Percentiles rank a stretch among this genome's conserved stretches.
Conservation (phyloP, 35 echinoderm and acorn worm species). For the Anneissia japonica region DNA sequence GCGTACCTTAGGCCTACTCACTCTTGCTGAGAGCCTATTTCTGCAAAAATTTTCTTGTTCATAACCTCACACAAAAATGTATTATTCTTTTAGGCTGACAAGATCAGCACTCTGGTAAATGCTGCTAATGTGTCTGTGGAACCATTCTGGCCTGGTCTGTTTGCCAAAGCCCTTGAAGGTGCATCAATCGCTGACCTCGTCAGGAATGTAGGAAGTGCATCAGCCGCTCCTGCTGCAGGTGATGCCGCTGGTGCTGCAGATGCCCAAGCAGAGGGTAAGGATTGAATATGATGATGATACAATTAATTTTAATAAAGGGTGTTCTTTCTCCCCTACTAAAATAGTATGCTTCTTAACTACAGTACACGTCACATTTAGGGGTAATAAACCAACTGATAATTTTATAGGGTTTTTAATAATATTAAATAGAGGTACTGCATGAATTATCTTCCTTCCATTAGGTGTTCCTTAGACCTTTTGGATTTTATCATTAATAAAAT, state of each 20-base stretch:
- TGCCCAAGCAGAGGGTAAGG: constrained; percentile 47
- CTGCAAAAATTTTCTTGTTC: no score
- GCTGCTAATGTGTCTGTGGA: constrained; percentile 77
- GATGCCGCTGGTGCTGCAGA: constrained; percentile 35
- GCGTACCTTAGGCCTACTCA: no score
- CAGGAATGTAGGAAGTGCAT: constrained; percentile 58
- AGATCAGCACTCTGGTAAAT: constrained; percentile 73
- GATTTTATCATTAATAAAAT: no score
- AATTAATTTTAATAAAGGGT: neutral
- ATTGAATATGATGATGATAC: neutral
- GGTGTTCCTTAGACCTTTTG: no score
- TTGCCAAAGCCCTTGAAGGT: constrained; percentile 69
- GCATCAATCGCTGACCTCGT: constrained; percentile 58
- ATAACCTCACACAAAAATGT: no score
- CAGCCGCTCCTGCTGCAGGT: constrained; percentile 46
- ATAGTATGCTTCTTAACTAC: neutral
- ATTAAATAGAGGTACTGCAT: neutral
- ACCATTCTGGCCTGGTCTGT: constrained; percentile 95
- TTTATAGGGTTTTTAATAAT: neutral
- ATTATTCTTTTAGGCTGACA: constrained; percentile 67
- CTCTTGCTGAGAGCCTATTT: no score
- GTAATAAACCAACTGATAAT: neutral
- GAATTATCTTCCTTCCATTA: neutral
- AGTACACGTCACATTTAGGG: neutral
- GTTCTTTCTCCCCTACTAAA: neutral